These are phyloP conservation scores for Xyrichtys novacula DNA, from an alignment of 2,797 vertebrate genomes.

Conservation along the genomic window DNA sequence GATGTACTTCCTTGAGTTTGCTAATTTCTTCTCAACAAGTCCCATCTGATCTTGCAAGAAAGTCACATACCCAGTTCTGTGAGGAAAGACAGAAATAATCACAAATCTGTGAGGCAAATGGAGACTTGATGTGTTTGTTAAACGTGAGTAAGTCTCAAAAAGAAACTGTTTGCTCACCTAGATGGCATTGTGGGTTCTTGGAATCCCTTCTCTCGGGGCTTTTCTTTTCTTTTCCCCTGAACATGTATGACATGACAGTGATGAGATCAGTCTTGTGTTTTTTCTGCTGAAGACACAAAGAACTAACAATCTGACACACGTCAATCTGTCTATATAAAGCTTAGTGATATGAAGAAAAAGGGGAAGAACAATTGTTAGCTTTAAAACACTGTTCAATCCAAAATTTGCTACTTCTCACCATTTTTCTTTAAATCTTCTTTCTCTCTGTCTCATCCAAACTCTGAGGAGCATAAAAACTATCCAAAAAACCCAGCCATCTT, in stretches of 20 bases:
- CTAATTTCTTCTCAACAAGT: slow-evolving; percentile 10
- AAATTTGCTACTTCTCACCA: slow-evolving; percentile 33
- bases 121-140: background rate
- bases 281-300: background rate
- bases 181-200: slow-evolving; percentile 87
- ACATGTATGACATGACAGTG: no score
- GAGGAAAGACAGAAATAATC: background rate
- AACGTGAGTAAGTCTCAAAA: background rate
- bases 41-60: slow-evolving; percentile 37
- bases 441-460: background rate
- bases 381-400: background rate
- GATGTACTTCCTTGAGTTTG: background rate
- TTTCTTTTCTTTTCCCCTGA: slow-evolving; percentile 65
- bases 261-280: background rate
- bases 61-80: slow-evolving; percentile 10
- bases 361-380: background rate
- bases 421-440: background rate
- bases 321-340: background rate
- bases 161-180: slow-evolving; percentile 78
- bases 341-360: background rate
- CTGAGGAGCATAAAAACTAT: slow-evolving; percentile 36
- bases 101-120: background rate
- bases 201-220: slow-evolving; percentile 73
- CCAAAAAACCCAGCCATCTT: slow-evolving; percentile 6
- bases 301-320: background rate